Base-by-base conservation (phyloP, 2,113 vertebrate genomes). In the Pleuronectes platessa region DNA sequence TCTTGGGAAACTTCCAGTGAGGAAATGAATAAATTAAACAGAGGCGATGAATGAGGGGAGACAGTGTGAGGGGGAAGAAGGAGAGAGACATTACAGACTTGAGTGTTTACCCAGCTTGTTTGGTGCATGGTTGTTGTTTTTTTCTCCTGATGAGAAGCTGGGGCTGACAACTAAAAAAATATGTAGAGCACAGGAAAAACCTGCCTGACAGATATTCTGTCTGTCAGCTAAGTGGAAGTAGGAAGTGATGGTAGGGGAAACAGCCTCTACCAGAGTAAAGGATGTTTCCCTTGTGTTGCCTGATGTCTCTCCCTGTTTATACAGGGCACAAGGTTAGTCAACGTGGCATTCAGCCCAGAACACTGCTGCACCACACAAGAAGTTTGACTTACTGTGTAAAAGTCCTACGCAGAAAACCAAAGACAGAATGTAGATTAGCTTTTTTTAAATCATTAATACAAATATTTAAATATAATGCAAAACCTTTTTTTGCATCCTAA, bases 221-320 rank as follows among this genome's bases (percentile, higher is more conserved):
- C 78, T 81, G 86, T 88, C 90, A 88, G 87, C 89, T 89, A 85
- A 88, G 79, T 88, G 84, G 74, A 86, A 88, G 88, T 86, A 81
- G 84, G 81, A 89, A 89, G 68, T 77, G 70, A 71, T 78, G 84
- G 84, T 60, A 78, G 56, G 82, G 87, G 54, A 90, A 91, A 88
- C 81, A 77, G 85, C 73, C 78, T 90, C 78, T 37, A 82, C 79
- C 64, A 86, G 81, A 68, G 71, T 88, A 87, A 77, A 83, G 74
- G 80, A 79, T 81, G 82, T 77, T 88, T 89, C 89, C 88, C 76
- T 70, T 74, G 82, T 78, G 78, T 70, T 83, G 79, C 72, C 73
- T 79, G 85, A 82, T 83, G 78, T 89, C 80, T 86, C 11, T 27
- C 70, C 70, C 74, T 84, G 74, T 84, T 86, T 82, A 78, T 62